Evolutionary conservation across 2,113 vertebrate genomes (phyloP), one percentile per base, ranked within the genome.

Genomic region (Channa argus): DNA sequence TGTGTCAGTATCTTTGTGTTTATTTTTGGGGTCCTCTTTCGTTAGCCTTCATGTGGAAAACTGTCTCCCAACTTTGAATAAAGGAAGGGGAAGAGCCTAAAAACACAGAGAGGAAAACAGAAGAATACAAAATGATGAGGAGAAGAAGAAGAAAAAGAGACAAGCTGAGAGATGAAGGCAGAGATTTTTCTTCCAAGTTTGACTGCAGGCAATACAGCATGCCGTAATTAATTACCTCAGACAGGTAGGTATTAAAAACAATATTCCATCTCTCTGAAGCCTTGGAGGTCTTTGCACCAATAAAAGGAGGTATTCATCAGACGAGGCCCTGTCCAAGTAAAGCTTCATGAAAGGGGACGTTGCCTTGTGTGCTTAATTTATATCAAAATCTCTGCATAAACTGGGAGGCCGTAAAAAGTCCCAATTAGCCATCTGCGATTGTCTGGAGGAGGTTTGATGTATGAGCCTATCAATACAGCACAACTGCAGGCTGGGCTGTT

Each of bases 171-270:
- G 82, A 86, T 77, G 65, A 83, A 79, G 79, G 62, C 53, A 70
- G 66, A 77, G 53, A 79, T 79, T 81, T 75, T 83, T 75, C 81
- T 69, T 86, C 68, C 52, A 43, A 61, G 92, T 95, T 94, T 92
- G 92, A 95, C 97, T 95, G 91, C 87, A 92, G 96, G 96, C 95
- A 88, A 66, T 69, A 94, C 93, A 94, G 94, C 94, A 67, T 95
- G 94, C 95, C 92, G 92, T 95, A 96, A 98, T 97, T 96, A 97
- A 97, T 98, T 96, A 93, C 94, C 94, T 91, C 88, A 96, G 96
- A 95, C 94, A 96, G 94, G 95, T 96, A 96, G 91, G 93, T 95
- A 95, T 95, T 95, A 94, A 94, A 85, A 86, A 92, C 86, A 83
- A 78, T 86, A 90, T 91, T 90, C 83, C 77, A 61, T 77, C 81